phyloP scores from a whole-genome alignment of 2,888 invertebrate species.

The Camptogramma bilineatum region DNA sequence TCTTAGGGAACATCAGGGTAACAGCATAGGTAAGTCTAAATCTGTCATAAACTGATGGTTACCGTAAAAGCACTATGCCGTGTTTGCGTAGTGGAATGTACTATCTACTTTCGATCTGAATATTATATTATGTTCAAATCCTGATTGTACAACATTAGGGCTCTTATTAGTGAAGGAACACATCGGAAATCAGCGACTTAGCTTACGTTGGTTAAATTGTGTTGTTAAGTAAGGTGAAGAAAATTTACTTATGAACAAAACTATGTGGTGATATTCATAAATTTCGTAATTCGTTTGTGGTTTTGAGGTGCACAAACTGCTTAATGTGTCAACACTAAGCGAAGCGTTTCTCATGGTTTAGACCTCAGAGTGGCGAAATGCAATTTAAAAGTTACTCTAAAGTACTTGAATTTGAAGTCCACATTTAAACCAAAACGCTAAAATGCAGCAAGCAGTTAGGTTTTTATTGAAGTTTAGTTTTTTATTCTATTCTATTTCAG shows the following conservation, averaged over 20 bases:
- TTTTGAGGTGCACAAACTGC: constrained; percentile 17
- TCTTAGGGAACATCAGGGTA: constrained; percentile 93
- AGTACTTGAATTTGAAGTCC: neutral
- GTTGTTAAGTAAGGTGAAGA: neutral
- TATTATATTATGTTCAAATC: no score
- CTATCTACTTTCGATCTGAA: no score
- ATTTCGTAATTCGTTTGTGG: constrained; percentile 20
- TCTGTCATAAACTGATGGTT: neutral
- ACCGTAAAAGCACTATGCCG: no score
- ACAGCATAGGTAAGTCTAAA: constrained; percentile 89
- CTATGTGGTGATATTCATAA: neutral
- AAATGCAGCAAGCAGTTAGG: no score
- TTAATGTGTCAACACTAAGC: constrained; percentile 15
- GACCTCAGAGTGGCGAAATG: constrained; percentile 1
- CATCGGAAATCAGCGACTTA: neutral
- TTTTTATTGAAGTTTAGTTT: neutral
- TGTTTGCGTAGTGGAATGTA: no score
- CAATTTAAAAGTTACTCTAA: constrained; percentile 1
- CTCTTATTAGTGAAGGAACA: no score
- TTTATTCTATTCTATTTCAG: constrained; percentile 59
- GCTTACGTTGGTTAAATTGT: neutral
- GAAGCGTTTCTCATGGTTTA: neutral
- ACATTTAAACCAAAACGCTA: neutral
- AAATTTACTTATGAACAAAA: neutral
- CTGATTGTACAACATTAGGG: no score